Percentiles rank a stretch among this genome's conserved stretches.
Evolutionary conservation across 2,797 vertebrate genomes (phyloP).

Genomic region (Dendrocincla tyrannina): DNA sequence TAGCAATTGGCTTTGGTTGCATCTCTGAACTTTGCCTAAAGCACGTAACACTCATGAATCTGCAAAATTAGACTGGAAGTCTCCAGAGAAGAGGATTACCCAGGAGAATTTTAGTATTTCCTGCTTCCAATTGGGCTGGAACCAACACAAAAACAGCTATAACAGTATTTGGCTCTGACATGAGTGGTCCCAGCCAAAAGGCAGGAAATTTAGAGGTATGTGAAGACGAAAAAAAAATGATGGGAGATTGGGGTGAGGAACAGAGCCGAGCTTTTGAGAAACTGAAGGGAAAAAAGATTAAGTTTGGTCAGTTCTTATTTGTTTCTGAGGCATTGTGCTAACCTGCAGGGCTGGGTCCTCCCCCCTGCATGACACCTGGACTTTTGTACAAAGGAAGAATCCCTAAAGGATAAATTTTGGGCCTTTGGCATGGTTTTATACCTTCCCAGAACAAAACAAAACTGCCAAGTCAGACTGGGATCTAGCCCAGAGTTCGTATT

Average conservation of each 20-base stretch:
- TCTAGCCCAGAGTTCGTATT: slow-evolving; percentile 16
- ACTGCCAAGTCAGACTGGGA: slow-evolving; percentile 19
- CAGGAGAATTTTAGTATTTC: slow-evolving; percentile 64
- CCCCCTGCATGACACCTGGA: not conserved
- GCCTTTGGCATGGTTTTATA: not conserved
- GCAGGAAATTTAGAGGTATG: slow-evolving; percentile 57
- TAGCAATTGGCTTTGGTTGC: not conserved
- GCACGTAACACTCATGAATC: slow-evolving; percentile 59
- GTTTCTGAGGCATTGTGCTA: slow-evolving; percentile 20
- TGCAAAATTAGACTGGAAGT: slow-evolving; percentile 56
- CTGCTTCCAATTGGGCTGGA: slow-evolving; percentile 66
- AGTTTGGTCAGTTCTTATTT: not conserved
- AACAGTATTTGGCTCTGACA: slow-evolving; percentile 46
- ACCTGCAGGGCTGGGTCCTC: not conserved
- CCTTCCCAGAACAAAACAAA: slow-evolving; percentile 2
- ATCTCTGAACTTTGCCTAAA: slow-evolving; percentile 49
- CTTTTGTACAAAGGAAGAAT: not conserved
- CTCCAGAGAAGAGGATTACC: slow-evolving; percentile 62
- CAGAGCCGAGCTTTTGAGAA: not conserved
- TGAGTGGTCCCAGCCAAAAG: slow-evolving; percentile 11
- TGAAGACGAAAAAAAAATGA: slow-evolving; percentile 12
- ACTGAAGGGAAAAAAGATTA: not conserved
- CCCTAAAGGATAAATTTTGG: not conserved
- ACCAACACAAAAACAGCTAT: slow-evolving; percentile 54
- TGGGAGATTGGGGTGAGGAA: not conserved